Evolutionary conservation across 2,888 invertebrate genomes (phyloP).

Genomic region (Oligia latruncula): DNA sequence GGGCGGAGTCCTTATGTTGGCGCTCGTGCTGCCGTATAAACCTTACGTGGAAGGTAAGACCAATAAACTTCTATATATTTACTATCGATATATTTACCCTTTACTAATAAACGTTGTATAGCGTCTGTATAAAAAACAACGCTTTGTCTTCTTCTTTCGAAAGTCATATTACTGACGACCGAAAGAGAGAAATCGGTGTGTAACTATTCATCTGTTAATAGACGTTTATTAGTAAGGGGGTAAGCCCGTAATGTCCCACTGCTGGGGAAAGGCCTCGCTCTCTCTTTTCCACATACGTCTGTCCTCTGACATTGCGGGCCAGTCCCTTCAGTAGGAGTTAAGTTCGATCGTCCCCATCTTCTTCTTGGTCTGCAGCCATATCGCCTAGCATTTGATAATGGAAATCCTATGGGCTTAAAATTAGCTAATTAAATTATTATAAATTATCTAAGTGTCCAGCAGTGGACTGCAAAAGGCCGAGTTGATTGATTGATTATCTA

Average conservation of each 20-base stretch:
- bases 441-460: not conserved
- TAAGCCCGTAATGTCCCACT: not conserved
- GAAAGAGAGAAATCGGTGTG: no score
- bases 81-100: not conserved
- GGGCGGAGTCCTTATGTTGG: constrained; percentile 94
- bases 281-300: not conserved
- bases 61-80: not conserved
- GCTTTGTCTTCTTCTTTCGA: no score
- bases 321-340: not conserved
- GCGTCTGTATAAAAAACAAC: no score
- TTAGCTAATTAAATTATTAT: not conserved
- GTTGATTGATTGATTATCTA: no score
- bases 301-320: no score
- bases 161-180: no score
- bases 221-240: no score
- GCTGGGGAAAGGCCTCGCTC: not conserved
- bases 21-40: constrained; percentile 97
- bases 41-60: constrained; percentile 97
- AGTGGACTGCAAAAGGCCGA: no score
- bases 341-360: not conserved
- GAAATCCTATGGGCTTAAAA: not conserved
- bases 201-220: no score
- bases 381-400: not conserved
- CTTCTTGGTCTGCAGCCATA: not conserved
- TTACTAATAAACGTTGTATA: no score